A percentile compares a stretch with the other conserved stretches of the same genome.
Evolutionary conservation across 2,113 vertebrate genomes (phyloP).

Genomic region (Bambusicola thoracicus): DNA sequence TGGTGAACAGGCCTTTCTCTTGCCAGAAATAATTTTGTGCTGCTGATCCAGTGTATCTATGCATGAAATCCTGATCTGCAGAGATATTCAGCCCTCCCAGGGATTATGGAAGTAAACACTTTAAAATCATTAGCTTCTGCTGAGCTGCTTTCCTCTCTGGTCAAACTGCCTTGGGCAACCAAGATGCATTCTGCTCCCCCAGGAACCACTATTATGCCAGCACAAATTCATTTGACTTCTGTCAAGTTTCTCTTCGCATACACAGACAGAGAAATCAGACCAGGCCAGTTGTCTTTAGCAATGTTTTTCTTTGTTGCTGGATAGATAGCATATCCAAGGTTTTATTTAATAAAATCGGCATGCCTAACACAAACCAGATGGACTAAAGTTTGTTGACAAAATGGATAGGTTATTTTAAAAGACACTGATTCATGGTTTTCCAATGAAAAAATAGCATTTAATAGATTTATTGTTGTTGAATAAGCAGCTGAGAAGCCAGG

Average conservation of each 20-base stretch:
- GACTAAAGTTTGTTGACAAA: slow-evolving; percentile 15
- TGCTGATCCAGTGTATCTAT: background rate
- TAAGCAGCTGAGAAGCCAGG: background rate
- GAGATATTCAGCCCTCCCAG: background rate
- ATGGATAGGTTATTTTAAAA: slow-evolving; percentile 28
- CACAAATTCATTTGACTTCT: slow-evolving; percentile 27
- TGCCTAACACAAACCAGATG: slow-evolving; percentile 10
- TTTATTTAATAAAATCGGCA: slow-evolving; percentile 8
- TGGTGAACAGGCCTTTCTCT: background rate
- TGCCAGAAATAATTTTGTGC: background rate
- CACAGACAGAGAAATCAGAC: background rate
- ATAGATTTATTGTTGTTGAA: background rate
- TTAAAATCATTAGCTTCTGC: slow-evolving; percentile 1
- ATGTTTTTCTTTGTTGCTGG: slow-evolving; percentile 15
- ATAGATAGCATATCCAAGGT: slow-evolving; percentile 5
- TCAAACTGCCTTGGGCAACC: slow-evolving; percentile 21
- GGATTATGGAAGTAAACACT: background rate
- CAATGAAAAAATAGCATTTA: background rate
- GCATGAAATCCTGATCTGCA: slow-evolving; percentile 4
- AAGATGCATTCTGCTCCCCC: background rate
- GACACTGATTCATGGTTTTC: background rate
- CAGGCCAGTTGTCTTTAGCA: slow-evolving; percentile 2
- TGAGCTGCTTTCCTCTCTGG: background rate
- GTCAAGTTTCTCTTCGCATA: background rate
- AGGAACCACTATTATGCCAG: background rate